phyloP scores from a whole-genome alignment of 2,113 vertebrate species.

The Cygnus buccinator region DNA sequence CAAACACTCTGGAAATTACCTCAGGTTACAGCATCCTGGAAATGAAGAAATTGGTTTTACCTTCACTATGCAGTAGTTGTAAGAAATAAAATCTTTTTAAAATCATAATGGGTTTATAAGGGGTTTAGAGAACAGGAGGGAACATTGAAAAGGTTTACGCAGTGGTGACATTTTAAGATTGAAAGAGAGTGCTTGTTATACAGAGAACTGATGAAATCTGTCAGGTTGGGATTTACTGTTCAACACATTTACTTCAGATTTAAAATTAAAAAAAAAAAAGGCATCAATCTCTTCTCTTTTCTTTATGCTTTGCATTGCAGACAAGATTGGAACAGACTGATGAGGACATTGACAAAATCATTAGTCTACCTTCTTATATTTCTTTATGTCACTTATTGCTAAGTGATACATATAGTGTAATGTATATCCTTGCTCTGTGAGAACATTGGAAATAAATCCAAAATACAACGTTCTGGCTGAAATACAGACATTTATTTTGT shows the following conservation, averaged over 20 bases:
- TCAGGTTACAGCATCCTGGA: slow-evolving; percentile 40
- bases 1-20: slow-evolving; percentile 49
- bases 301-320: background rate
- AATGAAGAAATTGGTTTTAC: slow-evolving; percentile 62
- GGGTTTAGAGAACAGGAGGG: slow-evolving; percentile 30
- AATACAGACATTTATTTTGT: background rate
- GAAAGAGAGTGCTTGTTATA: slow-evolving; percentile 56
- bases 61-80: slow-evolving; percentile 24
- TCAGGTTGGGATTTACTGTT: slow-evolving; percentile 56
- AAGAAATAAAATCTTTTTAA: slow-evolving; percentile 62
- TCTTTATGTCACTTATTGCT: background rate
- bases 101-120: slow-evolving; percentile 76
- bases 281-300: background rate
- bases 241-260: slow-evolving; percentile 13
- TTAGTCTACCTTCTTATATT: background rate
- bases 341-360: background rate
- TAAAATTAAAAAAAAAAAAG: background rate
- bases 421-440: background rate
- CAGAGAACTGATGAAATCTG: slow-evolving; percentile 53
- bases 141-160: slow-evolving; percentile 56
- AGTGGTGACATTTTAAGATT: slow-evolving; percentile 53
- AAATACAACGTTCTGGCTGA: background rate
- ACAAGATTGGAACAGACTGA: background rate
- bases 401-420: background rate
- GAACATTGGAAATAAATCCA: background rate